phyloP scores from a whole-genome alignment of 2,113 vertebrate species.

The Mus pahari region DNA sequence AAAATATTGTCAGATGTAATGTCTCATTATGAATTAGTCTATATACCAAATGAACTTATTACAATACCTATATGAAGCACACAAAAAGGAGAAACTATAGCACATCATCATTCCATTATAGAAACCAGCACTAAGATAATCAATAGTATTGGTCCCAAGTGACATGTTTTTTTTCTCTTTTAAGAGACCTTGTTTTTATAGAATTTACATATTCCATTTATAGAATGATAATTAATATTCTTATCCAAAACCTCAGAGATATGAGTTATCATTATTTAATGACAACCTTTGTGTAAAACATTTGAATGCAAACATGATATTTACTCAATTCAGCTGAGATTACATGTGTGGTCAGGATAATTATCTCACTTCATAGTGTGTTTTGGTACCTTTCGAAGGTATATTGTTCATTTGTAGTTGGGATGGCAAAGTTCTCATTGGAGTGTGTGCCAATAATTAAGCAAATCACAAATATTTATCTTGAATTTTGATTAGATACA shows the following conservation, averaged over 20 bases:
- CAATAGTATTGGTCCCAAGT: background rate
- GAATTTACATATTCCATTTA: constrained; percentile 24
- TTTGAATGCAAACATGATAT: background rate
- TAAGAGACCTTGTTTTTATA: constrained; percentile 11
- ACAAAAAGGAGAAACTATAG: background rate
- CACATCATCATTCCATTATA: background rate
- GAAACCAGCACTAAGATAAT: background rate
- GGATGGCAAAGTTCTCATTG: background rate
- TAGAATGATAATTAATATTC: constrained; percentile 32
- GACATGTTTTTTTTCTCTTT: background rate
- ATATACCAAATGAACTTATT: background rate
- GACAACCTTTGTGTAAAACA: constrained; percentile 43
- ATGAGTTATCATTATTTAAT: constrained; percentile 37
- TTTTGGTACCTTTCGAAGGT: constrained; percentile 9
- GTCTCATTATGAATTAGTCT: constrained; percentile 5
- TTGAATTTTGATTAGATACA: constrained; percentile 42
- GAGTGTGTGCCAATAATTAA: background rate
- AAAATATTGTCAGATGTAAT: background rate
- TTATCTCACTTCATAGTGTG: background rate
- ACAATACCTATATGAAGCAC: background rate
- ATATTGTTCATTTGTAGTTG: constrained; percentile 24
- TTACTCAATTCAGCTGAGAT: constrained; percentile 44
- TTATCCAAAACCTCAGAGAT: constrained; percentile 31
- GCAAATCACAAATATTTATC: constrained; percentile 53
- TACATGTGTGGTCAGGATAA: background rate